These are phyloP conservation scores for Onychomys leucogaster DNA, from an alignment of 2,797 vertebrate genomes.

Conservation along the genomic window DNA sequence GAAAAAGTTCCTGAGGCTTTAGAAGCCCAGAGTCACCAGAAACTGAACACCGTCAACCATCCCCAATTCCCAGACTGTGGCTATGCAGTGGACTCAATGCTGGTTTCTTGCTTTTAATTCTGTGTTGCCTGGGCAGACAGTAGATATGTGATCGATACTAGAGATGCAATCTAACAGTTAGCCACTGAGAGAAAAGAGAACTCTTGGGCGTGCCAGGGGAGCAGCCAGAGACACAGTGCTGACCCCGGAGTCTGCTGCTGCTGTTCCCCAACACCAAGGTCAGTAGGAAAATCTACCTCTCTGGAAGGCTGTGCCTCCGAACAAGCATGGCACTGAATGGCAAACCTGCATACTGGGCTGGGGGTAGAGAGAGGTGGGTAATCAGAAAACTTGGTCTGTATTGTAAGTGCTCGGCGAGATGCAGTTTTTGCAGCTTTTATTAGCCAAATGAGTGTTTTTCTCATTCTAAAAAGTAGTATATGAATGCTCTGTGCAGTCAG, in stretches of 20 bases:
- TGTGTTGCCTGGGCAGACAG: background rate
- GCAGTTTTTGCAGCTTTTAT: background rate
- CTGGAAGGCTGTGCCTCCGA: background rate
- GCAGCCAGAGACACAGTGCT: background rate
- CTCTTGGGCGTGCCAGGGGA: background rate
- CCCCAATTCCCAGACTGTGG: background rate
- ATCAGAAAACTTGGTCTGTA: conserved; percentile 5
- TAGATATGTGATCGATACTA: background rate
- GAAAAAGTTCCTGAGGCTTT: background rate
- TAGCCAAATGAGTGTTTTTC: conserved; percentile 15
- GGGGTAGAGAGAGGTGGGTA: background rate
- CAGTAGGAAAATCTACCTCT: background rate
- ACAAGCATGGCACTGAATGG: background rate
- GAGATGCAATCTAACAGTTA: background rate
- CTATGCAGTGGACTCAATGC: background rate
- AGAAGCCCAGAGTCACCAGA: background rate
- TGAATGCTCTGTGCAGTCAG: background rate
- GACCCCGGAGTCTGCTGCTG: background rate
- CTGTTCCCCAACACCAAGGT: background rate
- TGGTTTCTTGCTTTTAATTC: background rate
- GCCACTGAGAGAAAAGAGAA: background rate
- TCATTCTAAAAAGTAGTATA: conserved; percentile 42
- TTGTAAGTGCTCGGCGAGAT: conserved; percentile 41
- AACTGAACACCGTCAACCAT: background rate
- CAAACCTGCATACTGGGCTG: conserved; percentile 15